phyloP scores from a whole-genome alignment of 2,797 vertebrate genomes.

The Myripristis murdjan region DNA sequence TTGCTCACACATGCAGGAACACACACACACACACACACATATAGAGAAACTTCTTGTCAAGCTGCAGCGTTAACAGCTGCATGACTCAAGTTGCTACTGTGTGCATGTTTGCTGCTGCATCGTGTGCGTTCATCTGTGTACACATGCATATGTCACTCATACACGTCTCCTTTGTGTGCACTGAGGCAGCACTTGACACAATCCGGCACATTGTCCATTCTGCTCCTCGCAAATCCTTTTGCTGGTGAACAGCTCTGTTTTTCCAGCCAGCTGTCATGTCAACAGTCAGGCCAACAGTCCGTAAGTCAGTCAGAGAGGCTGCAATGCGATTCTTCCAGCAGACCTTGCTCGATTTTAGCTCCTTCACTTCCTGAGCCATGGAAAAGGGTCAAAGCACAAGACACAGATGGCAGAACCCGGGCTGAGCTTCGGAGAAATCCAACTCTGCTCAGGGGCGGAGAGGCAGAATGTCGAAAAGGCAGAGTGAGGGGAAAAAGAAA shows the following conservation, averaged over 20 bases:
- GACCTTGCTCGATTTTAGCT: constrained; percentile 44
- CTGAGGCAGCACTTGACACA: constrained; percentile 49
- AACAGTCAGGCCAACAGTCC: constrained; percentile 48
- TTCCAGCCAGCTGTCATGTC: constrained; percentile 73
- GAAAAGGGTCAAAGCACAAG: constrained; percentile 79
- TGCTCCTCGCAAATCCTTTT: constrained; percentile 33
- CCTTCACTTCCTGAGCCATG: constrained; percentile 69
- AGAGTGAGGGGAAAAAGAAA: constrained; percentile 73
- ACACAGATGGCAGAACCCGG: constrained; percentile 75
- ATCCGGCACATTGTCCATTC: constrained; percentile 48
- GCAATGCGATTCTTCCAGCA: constrained; percentile 45
- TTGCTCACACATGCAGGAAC: constrained; percentile 53
- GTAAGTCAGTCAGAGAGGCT: constrained; percentile 40
- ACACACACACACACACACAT: constrained; percentile 20
- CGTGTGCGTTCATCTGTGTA: constrained; percentile 34
- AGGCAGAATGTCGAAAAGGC: constrained; percentile 72
- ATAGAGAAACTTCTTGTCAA: constrained; percentile 36
- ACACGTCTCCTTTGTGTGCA: constrained; percentile 27
- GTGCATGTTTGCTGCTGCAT: constrained; percentile 39
- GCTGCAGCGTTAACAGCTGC: constrained; percentile 75
- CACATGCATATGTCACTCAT: constrained; percentile 67
- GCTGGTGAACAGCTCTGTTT: constrained; percentile 41
- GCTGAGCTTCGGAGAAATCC: constrained; percentile 66
- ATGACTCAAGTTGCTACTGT: constrained; percentile 67
- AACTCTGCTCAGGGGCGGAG: constrained; percentile 63